Percentiles rank a stretch among this genome's conserved stretches.
Evolutionary conservation across 1,140 invertebrate genomes (phyloP).

Genomic region (Drosophila busckii): DNA sequence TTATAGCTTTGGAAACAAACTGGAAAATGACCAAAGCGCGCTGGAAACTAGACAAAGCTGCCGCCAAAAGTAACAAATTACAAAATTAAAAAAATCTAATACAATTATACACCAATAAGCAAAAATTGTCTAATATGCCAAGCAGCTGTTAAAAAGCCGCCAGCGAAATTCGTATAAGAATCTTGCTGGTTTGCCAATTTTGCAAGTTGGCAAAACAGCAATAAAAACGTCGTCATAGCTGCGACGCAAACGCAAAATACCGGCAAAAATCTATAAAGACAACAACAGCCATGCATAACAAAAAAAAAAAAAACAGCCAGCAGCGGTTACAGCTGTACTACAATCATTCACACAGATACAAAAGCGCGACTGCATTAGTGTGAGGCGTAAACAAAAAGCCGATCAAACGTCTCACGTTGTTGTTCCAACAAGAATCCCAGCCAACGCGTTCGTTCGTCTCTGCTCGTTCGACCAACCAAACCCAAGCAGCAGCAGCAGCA

Average conservation of each 20-base stretch:
- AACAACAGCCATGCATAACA: constrained; percentile 19
- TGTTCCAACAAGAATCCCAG: constrained; percentile 69
- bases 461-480: constrained; percentile 11
- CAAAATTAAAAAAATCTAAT: not conserved
- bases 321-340: constrained; percentile 41
- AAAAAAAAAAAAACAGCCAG: constrained; percentile 15
- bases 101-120: not conserved
- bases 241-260: constrained; percentile 48
- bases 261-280: constrained; percentile 56
- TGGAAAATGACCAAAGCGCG: constrained; percentile 4
- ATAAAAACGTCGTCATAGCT: constrained; percentile 58
- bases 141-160: no score
- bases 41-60: constrained; percentile 7
- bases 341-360: constrained; percentile 37
- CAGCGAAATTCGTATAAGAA: no score
- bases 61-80: not conserved
- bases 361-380: not conserved
- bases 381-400: constrained; percentile 53
- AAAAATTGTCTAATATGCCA: not conserved
- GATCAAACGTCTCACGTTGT: constrained; percentile 49
- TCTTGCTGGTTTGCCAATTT: no score
- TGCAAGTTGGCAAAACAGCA: constrained; percentile 44
- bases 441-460: constrained; percentile 43
- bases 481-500: constrained; percentile 11
- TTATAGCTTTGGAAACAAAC: constrained; percentile 43